Evolutionary conservation across 2,113 vertebrate genomes (phyloP).

Genomic region (Notechis scutatus): DNA sequence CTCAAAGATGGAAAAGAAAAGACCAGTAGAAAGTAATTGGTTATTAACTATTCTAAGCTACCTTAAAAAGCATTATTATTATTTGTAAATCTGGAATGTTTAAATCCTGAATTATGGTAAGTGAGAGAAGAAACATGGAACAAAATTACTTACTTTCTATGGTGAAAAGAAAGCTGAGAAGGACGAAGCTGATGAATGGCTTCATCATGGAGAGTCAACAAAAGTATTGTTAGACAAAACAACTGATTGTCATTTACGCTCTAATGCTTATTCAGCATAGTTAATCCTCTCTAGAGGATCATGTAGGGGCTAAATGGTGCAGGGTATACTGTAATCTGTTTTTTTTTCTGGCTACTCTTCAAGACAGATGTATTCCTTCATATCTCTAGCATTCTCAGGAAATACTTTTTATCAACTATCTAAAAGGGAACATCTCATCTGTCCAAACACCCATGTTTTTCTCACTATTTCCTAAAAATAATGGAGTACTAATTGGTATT

Average conservation of each 20-base stretch:
- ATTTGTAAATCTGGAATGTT: not conserved
- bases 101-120: not conserved
- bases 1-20: not conserved
- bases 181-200: slow-evolving; percentile 63
- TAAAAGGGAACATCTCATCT: slow-evolving; percentile 11
- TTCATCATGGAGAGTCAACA: slow-evolving; percentile 69
- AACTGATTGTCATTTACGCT: slow-evolving; percentile 72
- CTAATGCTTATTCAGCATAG: slow-evolving; percentile 72
- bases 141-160: slow-evolving; percentile 71
- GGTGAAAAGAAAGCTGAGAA: slow-evolving; percentile 64
- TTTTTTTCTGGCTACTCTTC: slow-evolving; percentile 38
- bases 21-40: accelerated
- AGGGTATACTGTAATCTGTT: slow-evolving; percentile 37
- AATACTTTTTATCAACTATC: slow-evolving; percentile 15
- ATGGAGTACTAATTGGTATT: not conserved
- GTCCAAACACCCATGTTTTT: not conserved
- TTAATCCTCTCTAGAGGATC: slow-evolving; percentile 66
- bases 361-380: slow-evolving; percentile 5
- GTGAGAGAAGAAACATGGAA: not conserved
- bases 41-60: not conserved
- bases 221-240: slow-evolving; percentile 64
- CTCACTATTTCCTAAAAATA: not conserved
- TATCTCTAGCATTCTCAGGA: slow-evolving; percentile 8
- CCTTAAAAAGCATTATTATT: not conserved
- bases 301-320: slow-evolving; percentile 68